Evolutionary conservation across 2,797 vertebrate species (phyloP), one percentile per base, ranked within the genome.

Genomic region (Cirrhinus molitorella): DNA sequence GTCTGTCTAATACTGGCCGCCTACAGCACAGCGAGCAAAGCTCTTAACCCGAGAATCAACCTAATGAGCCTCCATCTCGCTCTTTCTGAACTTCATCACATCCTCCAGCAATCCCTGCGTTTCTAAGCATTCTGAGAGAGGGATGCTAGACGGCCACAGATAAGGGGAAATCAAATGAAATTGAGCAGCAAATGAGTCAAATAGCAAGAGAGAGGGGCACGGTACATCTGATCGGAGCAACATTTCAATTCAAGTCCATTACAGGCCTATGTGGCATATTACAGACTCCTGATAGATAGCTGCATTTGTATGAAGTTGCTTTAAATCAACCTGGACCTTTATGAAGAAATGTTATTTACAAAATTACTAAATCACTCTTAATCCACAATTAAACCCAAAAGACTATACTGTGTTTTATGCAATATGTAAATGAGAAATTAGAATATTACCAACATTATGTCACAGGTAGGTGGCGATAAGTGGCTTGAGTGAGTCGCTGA

Each of bases 1-100:
- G 83, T 57, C 80, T 83, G 80, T 85, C 83, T 88, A 85, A 83
- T 85, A 76, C 84, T 61, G 85, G 19, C 67, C 74, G 72, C 79
- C 85, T 75, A 70, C 28, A 87, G 74, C 78, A 66, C 70, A 79
- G 80, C 63, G 45, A 87, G 74, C 71, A 86, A 87, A 83, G 79
- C 84, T 84, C 79, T 86, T 86, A 81, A 84, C 85, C 81, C 47
- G 31, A 75, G 76, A 57, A 85, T 87, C 88, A 87, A 80, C 63
- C 55, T 79, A 85, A 88, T 81, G 81, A 88, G 84, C 21, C 77
- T 81, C 81, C 40, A 78, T 81, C 74, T 85, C 21, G 70, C 28
- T 84, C 43, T 77, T 21, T 66, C 34, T 83, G 47, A 71, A 78
- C 72, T 65, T 70, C 40, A 71, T 43, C 73, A 65, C 67, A 73